Conservation (phyloP, 2,888 invertebrate genomes). For the Plemyria rubiginata region DNA sequence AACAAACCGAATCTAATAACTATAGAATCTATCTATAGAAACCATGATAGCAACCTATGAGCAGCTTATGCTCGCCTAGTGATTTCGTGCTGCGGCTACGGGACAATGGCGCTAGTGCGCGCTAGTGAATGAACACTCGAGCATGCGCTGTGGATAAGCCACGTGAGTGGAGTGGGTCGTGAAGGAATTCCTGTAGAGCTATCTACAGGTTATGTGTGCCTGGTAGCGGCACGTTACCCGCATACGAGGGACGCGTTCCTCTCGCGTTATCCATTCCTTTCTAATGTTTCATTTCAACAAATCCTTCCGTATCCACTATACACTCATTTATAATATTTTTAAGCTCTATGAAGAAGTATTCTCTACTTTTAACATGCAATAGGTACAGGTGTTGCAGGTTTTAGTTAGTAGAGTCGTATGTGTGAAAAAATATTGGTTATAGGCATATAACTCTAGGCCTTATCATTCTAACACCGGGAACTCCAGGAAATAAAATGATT, state of each 20-base stretch:
- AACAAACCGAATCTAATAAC: constrained; percentile 6
- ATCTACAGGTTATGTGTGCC: constrained; percentile 54
- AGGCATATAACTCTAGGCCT: too few relatives aligned
- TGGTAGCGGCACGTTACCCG: constrained; percentile 63
- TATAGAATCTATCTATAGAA: too few relatives aligned
- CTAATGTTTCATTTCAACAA: constrained; percentile 1
- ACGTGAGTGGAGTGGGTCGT: constrained; percentile 30
- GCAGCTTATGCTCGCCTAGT: constrained; percentile 38
- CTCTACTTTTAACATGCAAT: too few relatives aligned
- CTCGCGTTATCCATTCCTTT: constrained; percentile 48
- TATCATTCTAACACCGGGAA: too few relatives aligned
- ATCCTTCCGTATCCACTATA: not conserved
- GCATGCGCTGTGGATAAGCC: constrained; percentile 29
- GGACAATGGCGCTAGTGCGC: constrained; percentile 36
- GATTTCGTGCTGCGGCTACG: constrained; percentile 29
- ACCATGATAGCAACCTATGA: constrained; percentile 31
- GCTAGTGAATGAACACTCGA: constrained; percentile 18
- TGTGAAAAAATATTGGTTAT: too few relatives aligned
- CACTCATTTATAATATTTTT: too few relatives aligned
- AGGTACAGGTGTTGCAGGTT: too few relatives aligned
- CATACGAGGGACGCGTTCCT: constrained; percentile 71
- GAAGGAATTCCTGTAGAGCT: constrained; percentile 45
- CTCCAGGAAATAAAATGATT: too few relatives aligned
- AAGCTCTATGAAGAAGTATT: too few relatives aligned
- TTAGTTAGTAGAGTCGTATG: too few relatives aligned